Conservation (phyloP, 2,888 invertebrate species). For the Chymomyza fuscimana region DNA sequence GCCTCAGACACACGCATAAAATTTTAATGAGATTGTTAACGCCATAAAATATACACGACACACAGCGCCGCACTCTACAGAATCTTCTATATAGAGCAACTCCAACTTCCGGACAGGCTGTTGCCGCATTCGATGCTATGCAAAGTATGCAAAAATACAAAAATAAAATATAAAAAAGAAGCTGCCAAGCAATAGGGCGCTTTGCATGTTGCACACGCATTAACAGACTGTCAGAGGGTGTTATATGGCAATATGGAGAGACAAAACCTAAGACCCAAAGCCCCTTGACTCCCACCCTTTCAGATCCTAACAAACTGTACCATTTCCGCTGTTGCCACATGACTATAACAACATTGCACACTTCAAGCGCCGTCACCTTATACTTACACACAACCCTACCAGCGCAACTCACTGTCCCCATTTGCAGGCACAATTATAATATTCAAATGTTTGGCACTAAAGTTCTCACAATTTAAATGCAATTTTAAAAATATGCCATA, state of each 20-base stretch:
- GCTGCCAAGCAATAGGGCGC: constrained; percentile 21
- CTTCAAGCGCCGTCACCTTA: background rate
- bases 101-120: background rate
- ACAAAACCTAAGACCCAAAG: constrained; percentile 39
- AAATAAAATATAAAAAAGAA: constrained; percentile 16
- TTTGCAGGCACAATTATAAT: constrained; percentile 54
- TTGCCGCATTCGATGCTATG: constrained; percentile 3
- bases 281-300: background rate
- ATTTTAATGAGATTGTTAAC: constrained; percentile 74
- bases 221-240: constrained; percentile 4
- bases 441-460: constrained; percentile 57
- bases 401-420: background rate
- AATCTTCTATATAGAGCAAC: constrained; percentile 25
- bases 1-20: constrained; percentile 67
- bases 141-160: constrained; percentile 2
- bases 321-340: background rate
- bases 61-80: background rate
- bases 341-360: background rate
- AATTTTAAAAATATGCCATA: constrained; percentile 63
- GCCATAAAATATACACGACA: constrained; percentile 64
- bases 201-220: constrained; percentile 50
- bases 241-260: constrained; percentile 41
- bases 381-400: background rate
- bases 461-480: constrained; percentile 62
- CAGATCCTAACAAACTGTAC: background rate